A percentile compares a stretch with the other conserved stretches of the same genome.
Evolutionary conservation across 2,888 invertebrate genomes (phyloP).

Genomic region (Fissipunctia ypsillon): DNA sequence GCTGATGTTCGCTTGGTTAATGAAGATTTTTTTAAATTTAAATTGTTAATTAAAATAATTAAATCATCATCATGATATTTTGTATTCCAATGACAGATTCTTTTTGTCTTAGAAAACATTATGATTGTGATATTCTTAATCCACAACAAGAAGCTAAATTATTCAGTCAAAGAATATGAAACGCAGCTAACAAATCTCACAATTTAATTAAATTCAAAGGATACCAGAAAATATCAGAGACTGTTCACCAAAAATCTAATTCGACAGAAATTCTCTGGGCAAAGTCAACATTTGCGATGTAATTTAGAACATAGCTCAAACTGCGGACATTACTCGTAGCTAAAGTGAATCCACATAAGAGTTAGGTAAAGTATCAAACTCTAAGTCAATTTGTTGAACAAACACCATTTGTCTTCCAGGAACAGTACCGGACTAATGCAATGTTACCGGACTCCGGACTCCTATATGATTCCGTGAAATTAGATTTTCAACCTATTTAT

Average conservation of each 20-base stretch:
- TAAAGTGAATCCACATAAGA: constrained; percentile 66
- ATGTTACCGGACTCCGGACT: constrained; percentile 56
- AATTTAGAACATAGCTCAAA: constrained; percentile 57
- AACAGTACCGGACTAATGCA: constrained; percentile 65
- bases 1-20: neutral
- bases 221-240: neutral
- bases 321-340: constrained; percentile 56
- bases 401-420: constrained; percentile 72
- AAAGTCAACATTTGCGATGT: constrained; percentile 48
- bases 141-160: neutral
- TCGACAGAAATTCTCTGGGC: constrained; percentile 3
- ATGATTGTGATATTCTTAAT: neutral
- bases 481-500: constrained; percentile 55
- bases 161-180: neutral
- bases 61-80: neutral
- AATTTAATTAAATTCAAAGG: constrained; percentile 16
- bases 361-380: constrained; percentile 71
- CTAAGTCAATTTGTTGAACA: constrained; percentile 72
- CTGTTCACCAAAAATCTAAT: constrained; percentile 37
- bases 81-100: neutral
- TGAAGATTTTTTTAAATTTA: neutral
- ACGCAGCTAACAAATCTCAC: neutral
- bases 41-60: neutral
- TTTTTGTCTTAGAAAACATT: neutral
- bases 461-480: constrained; percentile 49